These are phyloP conservation scores for Teleopsis dalmanni DNA, from an alignment of 1,140 invertebrate species.

Conservation along the genomic window DNA sequence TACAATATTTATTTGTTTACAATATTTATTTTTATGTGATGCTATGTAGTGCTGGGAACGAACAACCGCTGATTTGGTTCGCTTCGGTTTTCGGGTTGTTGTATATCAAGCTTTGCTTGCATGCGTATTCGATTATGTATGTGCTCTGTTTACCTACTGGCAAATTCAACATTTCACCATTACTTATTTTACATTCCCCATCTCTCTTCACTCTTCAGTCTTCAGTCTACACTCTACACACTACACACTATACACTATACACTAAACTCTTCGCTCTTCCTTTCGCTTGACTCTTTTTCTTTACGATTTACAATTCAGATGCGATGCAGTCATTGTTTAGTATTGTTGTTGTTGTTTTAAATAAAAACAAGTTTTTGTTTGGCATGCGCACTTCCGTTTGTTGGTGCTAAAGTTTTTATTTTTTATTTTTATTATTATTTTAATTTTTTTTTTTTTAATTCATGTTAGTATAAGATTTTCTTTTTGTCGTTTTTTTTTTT, in stretches of 20 bases:
- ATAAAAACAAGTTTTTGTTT: constrained; percentile 33
- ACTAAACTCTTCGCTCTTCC: neutral
- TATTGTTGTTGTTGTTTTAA: constrained; percentile 2
- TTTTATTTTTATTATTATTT: no score
- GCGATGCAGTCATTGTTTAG: neutral
- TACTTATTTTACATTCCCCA: neutral
- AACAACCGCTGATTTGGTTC: neutral
- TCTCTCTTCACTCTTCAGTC: no score
- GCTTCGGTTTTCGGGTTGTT: neutral
- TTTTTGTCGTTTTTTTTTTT: no score
- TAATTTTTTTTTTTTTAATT: no score
- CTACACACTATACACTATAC: neutral
- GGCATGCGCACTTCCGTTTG: constrained; percentile 44
- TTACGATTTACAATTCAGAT: neutral
- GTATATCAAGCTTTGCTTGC: neutral
- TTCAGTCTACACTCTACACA: no score
- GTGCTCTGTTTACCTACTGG: constrained; percentile 43
- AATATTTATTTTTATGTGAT: no score
- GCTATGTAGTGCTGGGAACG: no score
- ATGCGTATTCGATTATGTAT: constrained; percentile 1
- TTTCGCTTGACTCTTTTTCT: constrained; percentile 1
- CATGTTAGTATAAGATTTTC: no score
- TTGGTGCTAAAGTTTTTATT: constrained; percentile 13
- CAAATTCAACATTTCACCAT: constrained; percentile 14
- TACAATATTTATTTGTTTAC: no score